Conservation (phyloP, 2,113 vertebrate genomes). For the Callorhinus ursinus region DNA sequence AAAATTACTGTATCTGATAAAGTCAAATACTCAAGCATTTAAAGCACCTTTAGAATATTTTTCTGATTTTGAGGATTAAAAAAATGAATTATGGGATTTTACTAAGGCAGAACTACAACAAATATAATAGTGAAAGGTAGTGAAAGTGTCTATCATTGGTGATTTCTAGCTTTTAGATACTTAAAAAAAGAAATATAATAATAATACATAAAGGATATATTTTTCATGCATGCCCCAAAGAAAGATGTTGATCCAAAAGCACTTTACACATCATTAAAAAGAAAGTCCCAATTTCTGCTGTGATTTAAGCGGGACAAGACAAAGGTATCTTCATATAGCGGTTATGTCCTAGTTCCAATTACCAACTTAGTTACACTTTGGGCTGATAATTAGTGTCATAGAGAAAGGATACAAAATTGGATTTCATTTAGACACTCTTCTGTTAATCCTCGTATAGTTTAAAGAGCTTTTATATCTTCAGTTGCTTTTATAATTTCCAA, state of each 20-base stretch:
- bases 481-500: slow-evolving; percentile 4
- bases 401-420: background rate
- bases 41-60: slow-evolving; percentile 63
- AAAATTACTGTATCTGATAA: slow-evolving; percentile 50
- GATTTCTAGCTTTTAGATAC: slow-evolving; percentile 54
- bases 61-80: slow-evolving; percentile 47
- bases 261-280: background rate
- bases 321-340: background rate
- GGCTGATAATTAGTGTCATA: background rate
- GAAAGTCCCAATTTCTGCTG: slow-evolving; percentile 34
- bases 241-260: slow-evolving; percentile 69
- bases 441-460: background rate
- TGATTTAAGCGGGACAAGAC: background rate
- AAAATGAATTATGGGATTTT: background rate
- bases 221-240: slow-evolving; percentile 63
- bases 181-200: background rate
- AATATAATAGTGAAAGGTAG: background rate
- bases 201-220: background rate
- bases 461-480: background rate
- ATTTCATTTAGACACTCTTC: background rate
- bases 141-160: background rate
- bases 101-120: background rate
- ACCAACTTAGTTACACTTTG: background rate
- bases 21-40: slow-evolving; percentile 68
- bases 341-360: background rate